Evolutionary conservation across 2,113 vertebrate species (phyloP), one percentile per base, ranked within the genome.

Genomic region (Corythornis cristatus): DNA sequence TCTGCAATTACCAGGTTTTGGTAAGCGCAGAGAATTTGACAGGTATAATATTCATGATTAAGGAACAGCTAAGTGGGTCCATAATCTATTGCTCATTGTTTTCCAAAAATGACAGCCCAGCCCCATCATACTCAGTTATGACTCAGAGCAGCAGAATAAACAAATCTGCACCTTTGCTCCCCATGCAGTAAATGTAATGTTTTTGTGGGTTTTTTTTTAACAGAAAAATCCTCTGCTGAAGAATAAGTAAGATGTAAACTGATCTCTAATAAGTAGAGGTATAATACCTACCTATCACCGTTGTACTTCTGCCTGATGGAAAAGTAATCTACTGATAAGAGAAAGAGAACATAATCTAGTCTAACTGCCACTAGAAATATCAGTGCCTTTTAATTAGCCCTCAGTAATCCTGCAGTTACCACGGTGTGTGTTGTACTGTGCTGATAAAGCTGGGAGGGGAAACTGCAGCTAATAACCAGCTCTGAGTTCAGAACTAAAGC

Each of bases 21-120:
- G 95, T 94, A 88, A 67, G 89, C 90, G 94, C 88, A 82, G 91
- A 86, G 68, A 51, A 68, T 78, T 86, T 56, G 7, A 87, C 54
- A 92, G 88, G 86, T 73, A 96, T 12, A 96, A 87, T 86, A 84
- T 76, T 93, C 97, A 94, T 88, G 79, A 93, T 12, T 60, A 85
- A 93, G 65, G 85, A 93, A 80, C 77, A 85, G 56, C 67, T 89
- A 88, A 80, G 56, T 48, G 93, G 89, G 65, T 15, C 54, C 28
- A 64, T 88, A 56, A 88, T 91, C 19, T 71, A 83, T 74, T 78
- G 78, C 53, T 93, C 35, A 68, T 75, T 85, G 72, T 78, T 83
- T 16, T 31, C 72, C 82, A 90, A 70, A 25, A 57, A 54, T 3
- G 60, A 62, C 14, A 85, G 31, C 66, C 56, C 67, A 87, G 14